Conservation (phyloP, 23 tunicate genomes). For the Trididemnum nubilum region DNA sequence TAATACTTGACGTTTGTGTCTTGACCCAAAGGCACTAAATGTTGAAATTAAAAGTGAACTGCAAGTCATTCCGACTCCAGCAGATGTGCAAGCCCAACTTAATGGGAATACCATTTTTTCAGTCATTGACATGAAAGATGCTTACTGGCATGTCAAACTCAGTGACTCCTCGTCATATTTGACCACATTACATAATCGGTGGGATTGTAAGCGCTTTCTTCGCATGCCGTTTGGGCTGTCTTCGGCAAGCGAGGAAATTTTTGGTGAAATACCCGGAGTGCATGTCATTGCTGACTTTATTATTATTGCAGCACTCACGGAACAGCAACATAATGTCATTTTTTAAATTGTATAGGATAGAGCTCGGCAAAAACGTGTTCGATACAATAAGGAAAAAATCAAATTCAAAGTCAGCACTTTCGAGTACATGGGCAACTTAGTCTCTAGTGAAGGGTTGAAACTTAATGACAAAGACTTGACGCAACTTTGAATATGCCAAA, state of each 20-base stretch:
- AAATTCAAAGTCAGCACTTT: slow-evolving; percentile 22
- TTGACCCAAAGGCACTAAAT: slow-evolving; percentile 45
- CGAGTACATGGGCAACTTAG: slow-evolving; percentile 33
- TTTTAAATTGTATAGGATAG: background rate
- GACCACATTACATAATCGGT: slow-evolving; percentile 39
- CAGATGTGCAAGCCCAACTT: slow-evolving; percentile 26
- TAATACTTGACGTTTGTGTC: slow-evolving; percentile 18
- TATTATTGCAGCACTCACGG: slow-evolving; percentile 28
- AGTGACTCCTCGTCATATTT: slow-evolving; percentile 28
- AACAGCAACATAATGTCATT: slow-evolving; percentile 25
- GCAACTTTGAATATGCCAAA: slow-evolving; percentile 26
- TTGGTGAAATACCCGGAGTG: slow-evolving; percentile 26
- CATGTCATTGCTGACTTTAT: slow-evolving; percentile 42
- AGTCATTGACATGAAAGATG: slow-evolving; percentile 56
- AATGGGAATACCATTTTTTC: slow-evolving; percentile 3
- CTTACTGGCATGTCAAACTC: slow-evolving; percentile 42
- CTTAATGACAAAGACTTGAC: background rate
- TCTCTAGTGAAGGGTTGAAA: background rate
- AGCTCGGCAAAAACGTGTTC: slow-evolving; percentile 14
- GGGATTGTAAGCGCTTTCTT: slow-evolving; percentile 41
- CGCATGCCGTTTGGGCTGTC: slow-evolving; percentile 53
- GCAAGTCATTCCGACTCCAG: slow-evolving; percentile 19
- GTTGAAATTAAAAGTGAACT: slow-evolving; percentile 16
- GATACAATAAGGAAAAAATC: slow-evolving; percentile 16
- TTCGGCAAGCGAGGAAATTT: slow-evolving; percentile 41